phyloP scores from a whole-genome alignment of 2,797 vertebrate species.

The Chromobotia macracanthus region DNA sequence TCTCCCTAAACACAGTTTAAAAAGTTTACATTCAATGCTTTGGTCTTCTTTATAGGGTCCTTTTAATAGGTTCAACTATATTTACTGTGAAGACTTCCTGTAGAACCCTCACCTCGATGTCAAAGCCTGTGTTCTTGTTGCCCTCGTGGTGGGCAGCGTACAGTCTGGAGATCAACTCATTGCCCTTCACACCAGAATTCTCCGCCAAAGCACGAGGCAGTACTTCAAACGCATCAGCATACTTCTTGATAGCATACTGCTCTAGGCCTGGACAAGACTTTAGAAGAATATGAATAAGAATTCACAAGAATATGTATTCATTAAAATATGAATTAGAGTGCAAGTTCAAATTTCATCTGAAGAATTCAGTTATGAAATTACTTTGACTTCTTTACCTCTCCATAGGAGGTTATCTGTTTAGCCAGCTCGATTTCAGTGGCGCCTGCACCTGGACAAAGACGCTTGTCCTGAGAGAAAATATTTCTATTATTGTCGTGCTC shows the following conservation, averaged over 20 bases:
- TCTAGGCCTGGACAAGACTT: conserved; percentile 95
- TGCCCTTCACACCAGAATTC: conserved; percentile 94
- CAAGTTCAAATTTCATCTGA: too few relatives aligned
- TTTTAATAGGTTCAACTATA: too few relatives aligned
- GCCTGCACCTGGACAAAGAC: conserved; percentile 91
- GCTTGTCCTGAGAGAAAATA: conserved; percentile 84
- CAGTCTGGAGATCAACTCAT: conserved; percentile 93
- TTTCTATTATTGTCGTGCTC: background rate
- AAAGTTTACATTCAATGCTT: background rate
- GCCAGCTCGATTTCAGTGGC: conserved; percentile 97
- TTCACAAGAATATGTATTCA: too few relatives aligned
- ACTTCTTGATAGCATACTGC: conserved; percentile 98
- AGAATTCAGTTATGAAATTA: too few relatives aligned
- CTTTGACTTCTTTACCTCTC: conserved; percentile 84
- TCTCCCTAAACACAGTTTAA: conserved; percentile 79
- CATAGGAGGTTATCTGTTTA: conserved; percentile 91
- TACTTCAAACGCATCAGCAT: conserved; percentile 91
- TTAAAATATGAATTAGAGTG: too few relatives aligned
- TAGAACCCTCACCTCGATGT: conserved; percentile 86
- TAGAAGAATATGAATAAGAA: too few relatives aligned
- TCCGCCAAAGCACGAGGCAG: conserved; percentile 93
- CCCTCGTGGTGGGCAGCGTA: conserved; percentile 95
- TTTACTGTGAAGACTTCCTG: background rate
- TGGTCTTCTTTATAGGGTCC: too few relatives aligned
- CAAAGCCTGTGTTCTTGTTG: conserved; percentile 92